Conservation (phyloP, 2,797 vertebrate species). For the Sphenopsis melanotis region DNA sequence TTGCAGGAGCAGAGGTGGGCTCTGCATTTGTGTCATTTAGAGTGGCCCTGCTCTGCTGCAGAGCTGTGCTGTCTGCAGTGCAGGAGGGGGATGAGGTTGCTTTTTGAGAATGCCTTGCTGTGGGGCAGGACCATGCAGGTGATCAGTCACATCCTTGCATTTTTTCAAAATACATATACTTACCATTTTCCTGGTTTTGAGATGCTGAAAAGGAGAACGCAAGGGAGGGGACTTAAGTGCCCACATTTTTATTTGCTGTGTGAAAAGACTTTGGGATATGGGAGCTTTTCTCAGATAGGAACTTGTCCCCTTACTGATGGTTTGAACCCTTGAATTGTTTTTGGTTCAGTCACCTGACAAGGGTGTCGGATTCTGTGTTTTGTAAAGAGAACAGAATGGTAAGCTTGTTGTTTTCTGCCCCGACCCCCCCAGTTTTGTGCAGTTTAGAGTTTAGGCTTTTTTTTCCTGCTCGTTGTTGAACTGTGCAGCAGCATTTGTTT, state of each 20-base stretch:
- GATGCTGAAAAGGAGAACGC: background rate
- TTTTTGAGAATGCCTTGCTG: background rate
- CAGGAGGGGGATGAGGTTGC: background rate
- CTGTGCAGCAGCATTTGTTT: background rate
- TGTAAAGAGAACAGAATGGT: background rate
- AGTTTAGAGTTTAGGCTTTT: background rate
- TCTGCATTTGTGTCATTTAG: fast-evolving
- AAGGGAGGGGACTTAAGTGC: background rate
- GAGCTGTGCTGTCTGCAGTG: background rate
- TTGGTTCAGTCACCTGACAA: background rate
- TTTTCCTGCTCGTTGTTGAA: background rate
- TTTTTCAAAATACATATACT: background rate
- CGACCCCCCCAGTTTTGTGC: background rate
- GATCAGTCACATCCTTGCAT: background rate
- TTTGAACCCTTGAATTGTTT: background rate
- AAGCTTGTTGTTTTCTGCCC: background rate
- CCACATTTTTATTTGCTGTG: background rate
- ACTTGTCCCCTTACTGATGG: background rate
- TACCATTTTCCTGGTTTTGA: background rate
- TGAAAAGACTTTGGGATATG: background rate
- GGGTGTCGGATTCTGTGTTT: background rate
- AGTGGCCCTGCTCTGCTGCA: background rate
- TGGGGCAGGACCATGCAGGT: background rate
- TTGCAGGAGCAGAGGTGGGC: background rate
- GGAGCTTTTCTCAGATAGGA: background rate